phyloP scores from a whole-genome alignment of 2,113 vertebrate genomes.

The Notarius lentiginosus region DNA sequence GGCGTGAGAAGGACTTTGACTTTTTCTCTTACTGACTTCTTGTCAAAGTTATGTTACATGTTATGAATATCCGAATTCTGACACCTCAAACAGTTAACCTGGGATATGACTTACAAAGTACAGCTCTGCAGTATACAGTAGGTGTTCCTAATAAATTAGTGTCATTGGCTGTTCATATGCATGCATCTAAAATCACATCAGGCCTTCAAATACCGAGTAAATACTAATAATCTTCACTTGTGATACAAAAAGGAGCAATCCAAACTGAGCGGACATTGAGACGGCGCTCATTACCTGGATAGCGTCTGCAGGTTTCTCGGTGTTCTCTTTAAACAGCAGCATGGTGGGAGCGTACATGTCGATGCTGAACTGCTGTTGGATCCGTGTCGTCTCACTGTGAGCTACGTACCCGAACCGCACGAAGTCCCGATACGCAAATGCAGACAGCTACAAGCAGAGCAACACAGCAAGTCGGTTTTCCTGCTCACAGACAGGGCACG shows the following conservation, averaged over 20 bases:
- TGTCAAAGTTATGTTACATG: neutral
- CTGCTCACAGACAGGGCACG: neutral
- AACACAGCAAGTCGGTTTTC: neutral
- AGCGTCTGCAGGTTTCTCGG: slow-evolving; percentile 78
- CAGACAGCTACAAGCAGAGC: slow-evolving; percentile 76
- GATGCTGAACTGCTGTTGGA: slow-evolving; percentile 83
- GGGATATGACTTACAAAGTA: neutral
- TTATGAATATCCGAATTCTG: neutral
- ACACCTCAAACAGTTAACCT: neutral
- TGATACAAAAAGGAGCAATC: neutral
- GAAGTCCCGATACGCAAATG: slow-evolving; percentile 88
- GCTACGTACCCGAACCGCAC: slow-evolving; percentile 88
- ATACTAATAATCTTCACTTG: neutral
- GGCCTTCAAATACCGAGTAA: neutral
- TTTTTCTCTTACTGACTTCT: neutral
- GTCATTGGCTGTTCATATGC: neutral
- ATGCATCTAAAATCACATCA: neutral
- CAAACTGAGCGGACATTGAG: neutral
- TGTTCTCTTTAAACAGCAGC: slow-evolving; percentile 91
- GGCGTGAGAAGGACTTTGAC: no score
- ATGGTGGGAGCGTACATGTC: slow-evolving; percentile 85
- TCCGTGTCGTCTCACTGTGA: slow-evolving; percentile 66
- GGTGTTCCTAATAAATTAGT: neutral
- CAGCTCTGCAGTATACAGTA: neutral
- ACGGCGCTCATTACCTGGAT: slow-evolving; percentile 80